phyloP scores from a whole-genome alignment of 1,140 invertebrate genomes.

The Campoletis sonorensis region DNA sequence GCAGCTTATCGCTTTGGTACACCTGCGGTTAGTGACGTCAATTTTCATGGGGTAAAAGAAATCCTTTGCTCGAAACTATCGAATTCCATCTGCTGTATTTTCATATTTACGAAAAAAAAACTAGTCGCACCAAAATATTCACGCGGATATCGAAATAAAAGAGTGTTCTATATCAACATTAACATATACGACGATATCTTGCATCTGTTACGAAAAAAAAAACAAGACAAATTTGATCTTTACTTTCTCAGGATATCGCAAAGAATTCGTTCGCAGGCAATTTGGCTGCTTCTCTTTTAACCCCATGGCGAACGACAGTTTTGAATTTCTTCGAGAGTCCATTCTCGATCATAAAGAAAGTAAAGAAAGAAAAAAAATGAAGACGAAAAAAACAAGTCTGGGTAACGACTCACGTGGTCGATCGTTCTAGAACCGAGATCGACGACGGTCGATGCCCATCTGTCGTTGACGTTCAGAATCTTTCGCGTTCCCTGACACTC shows the following conservation, averaged over 20 bases:
- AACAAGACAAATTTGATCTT: not conserved
- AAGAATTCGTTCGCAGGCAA: not conserved
- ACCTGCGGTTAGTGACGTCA: not conserved
- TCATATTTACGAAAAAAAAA: not conserved
- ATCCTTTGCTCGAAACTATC: not conserved
- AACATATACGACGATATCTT: not conserved
- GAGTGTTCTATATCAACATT: not conserved
- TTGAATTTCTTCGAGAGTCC: conserved; percentile 21
- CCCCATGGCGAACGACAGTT: not conserved
- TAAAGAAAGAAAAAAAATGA: conserved; percentile 17
- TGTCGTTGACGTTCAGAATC: conserved; percentile 53
- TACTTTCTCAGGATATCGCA: conserved; percentile 21
- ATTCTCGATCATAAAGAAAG: conserved; percentile 13
- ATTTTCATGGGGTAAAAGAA: not conserved
- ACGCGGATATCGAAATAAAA: conserved; percentile 26
- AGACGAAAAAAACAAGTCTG: not conserved
- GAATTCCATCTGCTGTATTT: not conserved
- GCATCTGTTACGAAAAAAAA: conserved; percentile 4
- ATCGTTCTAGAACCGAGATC: conserved; percentile 23
- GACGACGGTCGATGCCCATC: conserved; percentile 60
- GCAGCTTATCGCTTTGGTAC: not conserved
- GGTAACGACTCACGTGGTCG: not conserved
- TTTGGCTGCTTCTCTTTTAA: not conserved
- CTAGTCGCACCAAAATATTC: not conserved
- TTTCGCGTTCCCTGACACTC: conserved; percentile 38